Evolutionary conservation across 2,113 vertebrate genomes (phyloP), one percentile per base, ranked within the genome.

Genomic region (Archilochus colubris): DNA sequence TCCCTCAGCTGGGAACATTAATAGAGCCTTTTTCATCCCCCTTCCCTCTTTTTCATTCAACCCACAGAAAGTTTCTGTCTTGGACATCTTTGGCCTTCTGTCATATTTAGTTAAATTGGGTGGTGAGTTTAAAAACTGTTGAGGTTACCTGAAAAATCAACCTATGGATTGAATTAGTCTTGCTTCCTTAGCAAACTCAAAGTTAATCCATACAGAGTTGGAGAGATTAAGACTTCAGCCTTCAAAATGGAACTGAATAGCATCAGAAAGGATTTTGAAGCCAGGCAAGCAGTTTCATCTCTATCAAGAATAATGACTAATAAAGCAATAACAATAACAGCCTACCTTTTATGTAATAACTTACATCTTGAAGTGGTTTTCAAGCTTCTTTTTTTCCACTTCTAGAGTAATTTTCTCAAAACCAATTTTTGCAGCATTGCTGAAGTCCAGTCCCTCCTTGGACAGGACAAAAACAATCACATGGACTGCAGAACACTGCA

Each of bases 231-330:
- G 43, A n/a, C 21, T 91, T 91, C 33, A 85, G 50, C 43, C 59
- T 89, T 83, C 61, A 74, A 50, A 68, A 93, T 63, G 13, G 27
- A 44, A 68, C 68, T 68, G 69, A 64, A 46, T 22, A 20, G 1
- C 54, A 50, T 89, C 76, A 81, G 79, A 86, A 89, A 90, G 14
- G 12, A 72, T 88, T 86, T n/a, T 46, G 46, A 82, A 78, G 27
- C 74, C 43, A 66, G 59, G 54, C 46, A 36, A 80, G 33, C 54
- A 79, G 90, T 95, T 91, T 88, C 33, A 61, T 88, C 57, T 54
- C 88, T 91, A 95, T 67, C 79, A 86, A 78, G 55, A 95, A 44
- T 74, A 89, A 94, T 67, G 72, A 53, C 82, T 88, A 94, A 90
- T 83, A 90, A 93, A 93, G 27, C 44, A 88, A 70, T 67, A 87